Conservation (phyloP, 2,888 invertebrate species). For the Hypena proboscidalis region DNA sequence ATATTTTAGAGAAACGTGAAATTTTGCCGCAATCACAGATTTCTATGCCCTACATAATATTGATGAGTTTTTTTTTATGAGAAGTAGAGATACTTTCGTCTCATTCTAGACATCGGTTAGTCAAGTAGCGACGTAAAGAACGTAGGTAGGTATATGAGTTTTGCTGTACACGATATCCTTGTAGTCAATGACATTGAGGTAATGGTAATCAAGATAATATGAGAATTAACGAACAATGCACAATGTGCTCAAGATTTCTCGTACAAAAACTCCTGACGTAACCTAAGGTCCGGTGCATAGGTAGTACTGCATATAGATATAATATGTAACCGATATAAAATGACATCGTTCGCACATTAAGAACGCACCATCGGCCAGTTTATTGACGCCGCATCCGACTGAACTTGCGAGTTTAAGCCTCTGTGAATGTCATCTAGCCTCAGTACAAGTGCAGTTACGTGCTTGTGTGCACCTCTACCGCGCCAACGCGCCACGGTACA, state of each 20-base stretch:
- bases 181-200: constrained; percentile 26
- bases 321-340: constrained; percentile 58
- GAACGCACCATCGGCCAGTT: constrained; percentile 61
- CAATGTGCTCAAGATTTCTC: constrained; percentile 23
- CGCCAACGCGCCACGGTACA: constrained; percentile 27
- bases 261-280: constrained; percentile 29
- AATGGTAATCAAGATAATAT: constrained; percentile 31
- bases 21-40: constrained; percentile 9
- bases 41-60: constrained; percentile 28
- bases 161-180: constrained; percentile 11
- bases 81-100: constrained; percentile 4
- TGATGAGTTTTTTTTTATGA: constrained; percentile 19
- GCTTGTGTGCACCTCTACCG: constrained; percentile 66
- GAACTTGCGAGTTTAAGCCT: constrained; percentile 79
- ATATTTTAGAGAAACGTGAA: constrained; percentile 23
- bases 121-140: too few species aligned
- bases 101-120: too few species aligned
- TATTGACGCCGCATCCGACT: constrained; percentile 76
- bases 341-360: constrained; percentile 63
- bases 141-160: too few species aligned
- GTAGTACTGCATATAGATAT: constrained; percentile 3
- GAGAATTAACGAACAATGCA: constrained; percentile 24
- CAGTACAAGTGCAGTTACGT: constrained; percentile 75
- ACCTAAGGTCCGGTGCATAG: constrained; percentile 19
- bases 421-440: constrained; percentile 81